Base-by-base conservation (phyloP, 1,140 invertebrate species). In the Dendroctonus ponderosae region DNA sequence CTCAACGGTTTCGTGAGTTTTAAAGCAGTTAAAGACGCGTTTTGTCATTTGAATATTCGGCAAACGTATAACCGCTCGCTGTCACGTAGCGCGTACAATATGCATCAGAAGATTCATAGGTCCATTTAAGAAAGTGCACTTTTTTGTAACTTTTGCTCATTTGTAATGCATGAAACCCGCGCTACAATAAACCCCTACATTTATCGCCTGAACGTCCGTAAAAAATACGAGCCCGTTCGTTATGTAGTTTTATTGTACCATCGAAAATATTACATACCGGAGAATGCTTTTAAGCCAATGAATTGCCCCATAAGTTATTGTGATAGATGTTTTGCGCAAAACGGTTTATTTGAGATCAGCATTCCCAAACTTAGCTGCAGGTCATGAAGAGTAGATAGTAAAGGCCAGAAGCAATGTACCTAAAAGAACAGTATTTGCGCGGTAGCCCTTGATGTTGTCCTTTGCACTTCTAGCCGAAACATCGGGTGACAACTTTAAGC, bases 81-180 rank as follows among this genome's bases (percentile, higher is more conserved):
- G 62, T 57, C 52, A 57, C 52, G 37, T 56, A 57, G n/a, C 50
- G 42, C 52, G 43, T 65, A 53, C 54, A 65, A 48, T 65, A 65
- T 65, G 40, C 43, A 65, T 65, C 57, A 57, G 64, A 66, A 66
- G 56, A 66, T 66, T 67, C 52, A 67, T 67, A 12, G 60, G 52
- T 62, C 59, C 49, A 67, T 67, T 67, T 67, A 67, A 67, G 66
- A 56, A 67, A 67, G 66, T 67, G 66, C 66, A 67, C 58, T 62
- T 62, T 62, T 54, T 67, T 67, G 66, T 67, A 67, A 67, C 54
- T 67, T 54, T 61, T 54, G 50, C 66, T 53, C 66, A 67, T 67
- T 67, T 67, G 66, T 67, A 67, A 67, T 67, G 66, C 66, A 67
- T 62, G 66, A 67, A 59, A 15, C 60, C 43, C 26, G 43, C 39